phyloP scores from a whole-genome alignment of 2,888 invertebrate genomes.

The Oxytorus armatus region DNA sequence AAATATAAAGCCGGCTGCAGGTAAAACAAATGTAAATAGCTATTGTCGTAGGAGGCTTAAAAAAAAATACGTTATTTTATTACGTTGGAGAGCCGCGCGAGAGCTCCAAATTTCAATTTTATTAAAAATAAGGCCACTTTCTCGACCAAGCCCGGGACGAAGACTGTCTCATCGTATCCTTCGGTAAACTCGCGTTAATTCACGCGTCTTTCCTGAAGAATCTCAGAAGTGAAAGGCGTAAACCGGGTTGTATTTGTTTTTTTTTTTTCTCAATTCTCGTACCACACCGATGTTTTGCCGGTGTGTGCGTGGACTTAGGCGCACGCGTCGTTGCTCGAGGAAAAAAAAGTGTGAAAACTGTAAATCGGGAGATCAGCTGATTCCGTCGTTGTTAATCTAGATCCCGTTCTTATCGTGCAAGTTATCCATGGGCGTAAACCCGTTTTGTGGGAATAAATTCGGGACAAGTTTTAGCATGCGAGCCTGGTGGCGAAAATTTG shows the following conservation, averaged over 20 bases:
- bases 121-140: conserved; percentile 59
- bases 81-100: background rate
- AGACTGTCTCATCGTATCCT: conserved; percentile 51
- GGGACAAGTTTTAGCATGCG: too few relatives aligned
- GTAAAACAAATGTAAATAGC: background rate
- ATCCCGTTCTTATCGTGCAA: conserved; percentile 35
- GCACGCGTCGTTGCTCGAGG: conserved; percentile 4
- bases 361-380: conserved; percentile 33
- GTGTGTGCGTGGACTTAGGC: conserved; percentile 7
- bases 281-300: too few relatives aligned
- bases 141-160: conserved; percentile 34
- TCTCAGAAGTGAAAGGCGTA: conserved; percentile 61
- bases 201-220: conserved; percentile 25
- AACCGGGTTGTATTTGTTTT: conserved; percentile 32
- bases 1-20: background rate
- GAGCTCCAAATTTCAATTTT: background rate
- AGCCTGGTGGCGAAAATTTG: too few relatives aligned
- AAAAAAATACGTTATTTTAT: background rate
- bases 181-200: conserved; percentile 5
- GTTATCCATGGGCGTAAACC: conserved; percentile 27
- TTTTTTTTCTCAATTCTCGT: conserved; percentile 24
- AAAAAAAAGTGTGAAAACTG: background rate
- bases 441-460: too few relatives aligned
- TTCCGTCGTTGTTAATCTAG: conserved; percentile 24
- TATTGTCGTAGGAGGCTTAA: background rate